phyloP scores from a whole-genome alignment of 1,140 invertebrate genomes.

The Penaeus indicus region DNA sequence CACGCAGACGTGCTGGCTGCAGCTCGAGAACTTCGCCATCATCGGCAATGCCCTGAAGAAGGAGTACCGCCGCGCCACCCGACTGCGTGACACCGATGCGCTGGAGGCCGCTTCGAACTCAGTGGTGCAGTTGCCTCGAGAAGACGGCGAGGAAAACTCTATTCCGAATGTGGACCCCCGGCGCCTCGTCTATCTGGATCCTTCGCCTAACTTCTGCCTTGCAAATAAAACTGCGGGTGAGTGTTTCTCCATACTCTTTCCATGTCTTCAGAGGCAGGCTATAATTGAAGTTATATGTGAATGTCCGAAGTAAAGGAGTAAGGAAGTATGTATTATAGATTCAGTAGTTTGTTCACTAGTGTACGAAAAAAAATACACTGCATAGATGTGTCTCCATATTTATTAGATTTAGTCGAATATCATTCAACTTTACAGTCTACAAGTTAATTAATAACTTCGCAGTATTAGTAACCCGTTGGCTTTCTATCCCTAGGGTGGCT shows the following conservation, averaged over 20 bases:
- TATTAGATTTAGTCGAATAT: neutral
- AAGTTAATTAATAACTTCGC: neutral
- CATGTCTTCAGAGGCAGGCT: too few relatives aligned
- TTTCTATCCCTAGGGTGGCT: slow-evolving; percentile 79
- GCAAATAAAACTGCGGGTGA: slow-evolving; percentile 68
- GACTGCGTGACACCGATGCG: slow-evolving; percentile 54
- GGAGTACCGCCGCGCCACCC: slow-evolving; percentile 71
- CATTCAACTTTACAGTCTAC: neutral
- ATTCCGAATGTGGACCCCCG: slow-evolving; percentile 62
- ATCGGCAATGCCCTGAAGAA: slow-evolving; percentile 75
- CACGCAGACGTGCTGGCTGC: slow-evolving; percentile 74
- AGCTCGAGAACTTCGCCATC: slow-evolving; percentile 74
- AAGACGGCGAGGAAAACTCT: slow-evolving; percentile 36
- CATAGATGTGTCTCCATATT: too few relatives aligned
- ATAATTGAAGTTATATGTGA: neutral
- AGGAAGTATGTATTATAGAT: too few relatives aligned
- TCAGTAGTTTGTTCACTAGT: too few relatives aligned
- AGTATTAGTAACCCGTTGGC: neutral
- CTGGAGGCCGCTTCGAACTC: slow-evolving; percentile 60
- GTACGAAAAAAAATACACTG: too few relatives aligned
- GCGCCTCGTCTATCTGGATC: slow-evolving; percentile 75
- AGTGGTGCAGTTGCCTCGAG: slow-evolving; percentile 69
- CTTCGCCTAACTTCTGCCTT: slow-evolving; percentile 77
- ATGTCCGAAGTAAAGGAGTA: neutral
- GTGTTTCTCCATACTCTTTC: neutral